Conservation (phyloP, 2,888 invertebrate genomes). For the Nasonovia ribisnigri region DNA sequence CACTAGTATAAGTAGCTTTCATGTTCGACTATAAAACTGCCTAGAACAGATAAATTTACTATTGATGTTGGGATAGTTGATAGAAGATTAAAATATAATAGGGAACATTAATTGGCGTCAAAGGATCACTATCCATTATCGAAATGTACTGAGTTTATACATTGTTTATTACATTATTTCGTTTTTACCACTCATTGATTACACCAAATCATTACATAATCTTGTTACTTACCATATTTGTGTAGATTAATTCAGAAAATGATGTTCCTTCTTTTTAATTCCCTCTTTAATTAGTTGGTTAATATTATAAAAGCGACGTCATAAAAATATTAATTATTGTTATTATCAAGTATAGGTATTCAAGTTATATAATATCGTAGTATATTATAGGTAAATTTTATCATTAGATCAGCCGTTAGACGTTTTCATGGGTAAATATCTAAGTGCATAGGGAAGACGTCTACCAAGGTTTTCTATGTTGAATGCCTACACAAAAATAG, state of each 20-base stretch:
- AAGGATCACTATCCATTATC: not conserved
- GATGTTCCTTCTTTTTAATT: not conserved
- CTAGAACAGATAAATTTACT: not conserved
- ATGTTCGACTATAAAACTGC: no score
- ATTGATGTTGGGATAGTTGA: not conserved
- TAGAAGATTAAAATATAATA: not conserved
- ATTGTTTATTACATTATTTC: not conserved
- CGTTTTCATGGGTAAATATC: not conserved
- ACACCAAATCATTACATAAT: not conserved
- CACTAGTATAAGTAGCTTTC: no score
- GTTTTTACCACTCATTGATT: no score
- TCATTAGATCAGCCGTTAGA: not conserved
- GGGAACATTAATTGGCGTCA: not conserved
- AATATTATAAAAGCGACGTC: not conserved
- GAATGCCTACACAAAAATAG: not conserved
- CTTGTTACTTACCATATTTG: not conserved
- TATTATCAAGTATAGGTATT: not conserved
- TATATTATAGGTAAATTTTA: not conserved
- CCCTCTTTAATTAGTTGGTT: not conserved
- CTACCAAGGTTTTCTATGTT: not conserved
- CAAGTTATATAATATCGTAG: not conserved
- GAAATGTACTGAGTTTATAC: not conserved
- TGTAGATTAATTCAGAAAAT: not conserved
- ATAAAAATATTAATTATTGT: not conserved
- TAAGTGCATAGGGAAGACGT: not conserved